Evolutionary conservation across 1,140 invertebrate species (phyloP).

Genomic region (Medauroidea extradentata): DNA sequence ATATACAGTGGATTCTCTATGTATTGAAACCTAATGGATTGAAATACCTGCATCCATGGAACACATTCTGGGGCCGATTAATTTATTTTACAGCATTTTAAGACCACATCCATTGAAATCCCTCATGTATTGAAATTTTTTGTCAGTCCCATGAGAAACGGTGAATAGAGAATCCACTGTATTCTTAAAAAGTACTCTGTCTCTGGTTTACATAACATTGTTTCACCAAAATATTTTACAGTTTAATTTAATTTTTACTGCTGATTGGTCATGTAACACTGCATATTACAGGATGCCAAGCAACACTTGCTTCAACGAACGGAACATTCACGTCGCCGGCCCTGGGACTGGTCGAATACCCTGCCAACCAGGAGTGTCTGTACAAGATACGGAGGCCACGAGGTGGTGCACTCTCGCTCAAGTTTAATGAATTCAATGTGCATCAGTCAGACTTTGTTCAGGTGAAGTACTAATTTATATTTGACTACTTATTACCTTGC

Average conservation of each 20-base stretch:
- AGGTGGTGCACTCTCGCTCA: conserved; percentile 77
- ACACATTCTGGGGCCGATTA: too few species aligned
- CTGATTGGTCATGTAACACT: neutral
- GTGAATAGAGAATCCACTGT: too few species aligned
- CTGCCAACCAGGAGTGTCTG: conserved; percentile 87
- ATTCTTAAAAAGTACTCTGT: neutral
- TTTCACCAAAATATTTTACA: neutral
- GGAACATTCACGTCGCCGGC: conserved; percentile 85
- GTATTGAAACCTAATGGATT: too few species aligned
- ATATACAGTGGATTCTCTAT: too few species aligned
- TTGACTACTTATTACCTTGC: too few species aligned
- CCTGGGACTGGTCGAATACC: conserved; percentile 76
- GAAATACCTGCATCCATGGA: too few species aligned
- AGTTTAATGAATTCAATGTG: conserved; percentile 81
- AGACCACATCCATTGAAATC: too few species aligned
- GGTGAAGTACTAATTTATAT: too few species aligned
- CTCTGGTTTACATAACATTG: neutral
- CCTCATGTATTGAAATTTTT: too few species aligned
- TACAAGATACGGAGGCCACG: conserved; percentile 82
- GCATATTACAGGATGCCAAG: conserved; percentile 56
- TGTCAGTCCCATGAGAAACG: too few species aligned
- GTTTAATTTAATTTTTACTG: neutral
- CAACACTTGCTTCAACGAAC: conserved; percentile 72
- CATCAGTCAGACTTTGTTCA: conserved; percentile 83
- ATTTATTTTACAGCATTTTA: too few species aligned